These are phyloP conservation scores for Lordiphosa collinella DNA, from an alignment of 1,140 invertebrate species.

Conservation along the genomic window DNA sequence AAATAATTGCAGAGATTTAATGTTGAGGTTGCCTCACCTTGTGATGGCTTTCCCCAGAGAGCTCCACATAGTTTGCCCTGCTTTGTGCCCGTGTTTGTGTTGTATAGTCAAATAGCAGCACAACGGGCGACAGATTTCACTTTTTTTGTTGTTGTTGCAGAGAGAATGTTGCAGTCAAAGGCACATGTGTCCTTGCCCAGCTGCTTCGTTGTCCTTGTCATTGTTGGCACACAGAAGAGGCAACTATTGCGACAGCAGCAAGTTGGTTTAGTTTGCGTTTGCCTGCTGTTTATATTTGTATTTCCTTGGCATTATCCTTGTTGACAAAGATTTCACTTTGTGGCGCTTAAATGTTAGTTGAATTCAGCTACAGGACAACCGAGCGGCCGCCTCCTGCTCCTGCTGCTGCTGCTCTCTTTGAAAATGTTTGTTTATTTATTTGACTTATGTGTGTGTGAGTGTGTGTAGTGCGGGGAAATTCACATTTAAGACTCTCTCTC, in stretches of 20 bases:
- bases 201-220: conserved; percentile 61
- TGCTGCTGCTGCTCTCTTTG: conserved; percentile 66
- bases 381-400: conserved; percentile 7
- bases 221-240: conserved; percentile 21
- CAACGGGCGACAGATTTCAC: conserved; percentile 69
- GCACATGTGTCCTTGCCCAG: conserved; percentile 60
- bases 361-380: conserved; percentile 60
- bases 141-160: conserved; percentile 33
- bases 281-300: conserved; percentile 77
- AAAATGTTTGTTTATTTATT: conserved; percentile 68
- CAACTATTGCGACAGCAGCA: conserved; percentile 44
- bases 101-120: conserved; percentile 54
- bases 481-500: conserved; percentile 42
- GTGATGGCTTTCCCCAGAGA: background rate
- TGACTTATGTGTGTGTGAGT: conserved; percentile 44
- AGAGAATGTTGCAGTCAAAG: conserved; percentile 65
- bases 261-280: conserved; percentile 74
- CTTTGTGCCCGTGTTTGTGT: conserved; percentile 46
- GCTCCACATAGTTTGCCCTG: conserved; percentile 30
- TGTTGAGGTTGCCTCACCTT: conserved; percentile 21
- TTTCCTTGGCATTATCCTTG: conserved; percentile 77
- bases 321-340: conserved; percentile 78
- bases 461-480: conserved; percentile 32
- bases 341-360: conserved; percentile 76
- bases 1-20: conserved; percentile 70